Conservation (phyloP, 1,140 invertebrate genomes). For the Drosophila subobscura region DNA sequence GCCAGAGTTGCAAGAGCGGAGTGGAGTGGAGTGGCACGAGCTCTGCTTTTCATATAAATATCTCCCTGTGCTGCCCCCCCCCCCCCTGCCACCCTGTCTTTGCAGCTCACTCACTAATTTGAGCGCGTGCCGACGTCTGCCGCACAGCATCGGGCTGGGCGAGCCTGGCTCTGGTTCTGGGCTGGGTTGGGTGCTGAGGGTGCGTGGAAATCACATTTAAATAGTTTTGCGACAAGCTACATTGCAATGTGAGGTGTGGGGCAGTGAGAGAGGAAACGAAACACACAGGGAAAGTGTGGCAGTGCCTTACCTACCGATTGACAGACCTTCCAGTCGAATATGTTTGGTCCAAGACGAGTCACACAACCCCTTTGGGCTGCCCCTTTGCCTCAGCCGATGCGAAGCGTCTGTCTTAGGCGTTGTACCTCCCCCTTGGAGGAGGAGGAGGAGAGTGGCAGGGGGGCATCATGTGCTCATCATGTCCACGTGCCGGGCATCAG, state of each 20-base stretch:
- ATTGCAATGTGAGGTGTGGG: no score
- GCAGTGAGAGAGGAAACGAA: no score
- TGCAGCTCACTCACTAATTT: constrained; percentile 72
- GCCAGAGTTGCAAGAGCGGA: constrained; percentile 10
- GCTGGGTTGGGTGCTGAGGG: not conserved
- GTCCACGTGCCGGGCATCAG: constrained; percentile 79
- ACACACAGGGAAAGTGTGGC: no score
- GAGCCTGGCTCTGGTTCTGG: constrained; percentile 15
- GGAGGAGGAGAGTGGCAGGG: not conserved
- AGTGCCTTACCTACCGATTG: no score
- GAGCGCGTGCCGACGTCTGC: constrained; percentile 68
- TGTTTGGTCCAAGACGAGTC: no score
- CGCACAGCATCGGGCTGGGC: constrained; percentile 42
- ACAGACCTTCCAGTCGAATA: not conserved
- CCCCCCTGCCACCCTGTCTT: constrained; percentile 1
- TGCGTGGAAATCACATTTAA: constrained; percentile 66
- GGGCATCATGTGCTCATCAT: constrained; percentile 52
- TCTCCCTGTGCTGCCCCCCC: no score
- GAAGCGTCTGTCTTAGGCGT: constrained; percentile 1
- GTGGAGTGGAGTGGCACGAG: constrained; percentile 62
- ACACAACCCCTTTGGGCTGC: not conserved
- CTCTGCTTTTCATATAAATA: constrained; percentile 56
- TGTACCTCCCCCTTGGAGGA: constrained; percentile 9
- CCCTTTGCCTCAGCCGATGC: constrained; percentile 4
- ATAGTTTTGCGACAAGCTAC: constrained; percentile 46